Evolutionary conservation across 2,888 invertebrate genomes (phyloP).

Genomic region (Pilophorus perplexus): DNA sequence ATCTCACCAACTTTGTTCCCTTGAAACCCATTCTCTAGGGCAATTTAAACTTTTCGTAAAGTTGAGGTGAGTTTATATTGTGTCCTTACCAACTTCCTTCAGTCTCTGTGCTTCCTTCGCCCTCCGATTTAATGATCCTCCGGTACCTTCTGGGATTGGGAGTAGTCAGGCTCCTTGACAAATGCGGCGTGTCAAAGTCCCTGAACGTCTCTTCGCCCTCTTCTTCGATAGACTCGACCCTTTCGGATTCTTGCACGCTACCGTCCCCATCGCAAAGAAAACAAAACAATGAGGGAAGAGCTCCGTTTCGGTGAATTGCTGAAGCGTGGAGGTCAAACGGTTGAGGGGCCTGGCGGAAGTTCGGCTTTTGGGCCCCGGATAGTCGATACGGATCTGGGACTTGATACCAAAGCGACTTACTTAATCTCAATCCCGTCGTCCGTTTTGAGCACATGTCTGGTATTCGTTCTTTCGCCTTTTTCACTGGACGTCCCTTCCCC

Average conservation of each 20-base stretch:
- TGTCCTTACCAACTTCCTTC: constrained; percentile 24
- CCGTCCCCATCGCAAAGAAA: too few relatives aligned
- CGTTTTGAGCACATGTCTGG: constrained; percentile 27
- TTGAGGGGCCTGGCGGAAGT: too few relatives aligned
- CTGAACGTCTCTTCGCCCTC: constrained; percentile 27
- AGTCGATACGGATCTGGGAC: too few relatives aligned
- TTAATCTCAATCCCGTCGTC: constrained; percentile 36
- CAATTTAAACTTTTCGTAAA: too few relatives aligned
- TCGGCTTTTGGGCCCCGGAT: too few relatives aligned
- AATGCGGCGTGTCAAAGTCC: constrained; percentile 33
- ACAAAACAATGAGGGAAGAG: background rate
- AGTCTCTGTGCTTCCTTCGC: constrained; percentile 34
- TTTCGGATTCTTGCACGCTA: constrained; percentile 29
- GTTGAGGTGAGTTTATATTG: background rate
- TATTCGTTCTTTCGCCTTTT: constrained; percentile 5
- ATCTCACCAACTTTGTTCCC: too few relatives aligned
- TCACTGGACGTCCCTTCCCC: constrained; percentile 31
- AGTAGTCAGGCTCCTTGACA: constrained; percentile 30
- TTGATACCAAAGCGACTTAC: constrained; percentile 3
- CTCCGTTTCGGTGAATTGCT: background rate
- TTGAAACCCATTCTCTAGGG: too few relatives aligned
- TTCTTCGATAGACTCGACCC: constrained; percentile 34
- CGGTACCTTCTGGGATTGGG: constrained; percentile 30
- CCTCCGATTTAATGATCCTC: constrained; percentile 30
- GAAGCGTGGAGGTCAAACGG: too few relatives aligned